Conservation (phyloP, 1,140 invertebrate species). For the Capitella teleta region DNA sequence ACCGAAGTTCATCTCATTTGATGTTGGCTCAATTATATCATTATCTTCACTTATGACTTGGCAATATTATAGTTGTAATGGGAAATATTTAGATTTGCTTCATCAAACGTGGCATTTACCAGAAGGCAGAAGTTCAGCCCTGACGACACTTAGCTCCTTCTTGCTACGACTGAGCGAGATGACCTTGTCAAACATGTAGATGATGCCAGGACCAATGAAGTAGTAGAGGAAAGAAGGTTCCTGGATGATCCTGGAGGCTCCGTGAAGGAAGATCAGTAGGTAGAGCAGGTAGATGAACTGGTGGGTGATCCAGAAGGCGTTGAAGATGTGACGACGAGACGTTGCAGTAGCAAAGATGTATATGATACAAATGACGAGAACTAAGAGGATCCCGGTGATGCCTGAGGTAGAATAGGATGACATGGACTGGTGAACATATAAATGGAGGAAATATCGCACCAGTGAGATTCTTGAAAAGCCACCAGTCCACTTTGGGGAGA, state of each 20-base stretch:
- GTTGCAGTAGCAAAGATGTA: slow-evolving; percentile 94
- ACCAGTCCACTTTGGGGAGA: slow-evolving; percentile 1
- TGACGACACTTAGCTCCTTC: slow-evolving; percentile 83
- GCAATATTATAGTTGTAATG: no score
- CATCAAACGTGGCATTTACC: no score
- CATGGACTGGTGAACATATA: not conserved
- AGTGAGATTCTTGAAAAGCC: not conserved
- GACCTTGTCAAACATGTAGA: slow-evolving; percentile 84
- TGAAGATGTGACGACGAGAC: slow-evolving; percentile 67
- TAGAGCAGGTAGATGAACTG: slow-evolving; percentile 85
- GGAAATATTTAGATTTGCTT: no score
- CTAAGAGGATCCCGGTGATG: slow-evolving; percentile 85
- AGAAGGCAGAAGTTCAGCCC: slow-evolving; percentile 89
- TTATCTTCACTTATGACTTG: no score
- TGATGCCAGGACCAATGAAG: slow-evolving; percentile 81
- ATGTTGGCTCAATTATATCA: no score
- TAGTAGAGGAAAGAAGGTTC: slow-evolving; percentile 84
- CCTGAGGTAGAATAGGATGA: slow-evolving; percentile 47
- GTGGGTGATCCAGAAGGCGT: slow-evolving; percentile 86
- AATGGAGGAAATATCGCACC: not conserved
- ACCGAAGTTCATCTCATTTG: no score
- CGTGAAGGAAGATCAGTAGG: slow-evolving; percentile 80
- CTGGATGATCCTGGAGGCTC: slow-evolving; percentile 54
- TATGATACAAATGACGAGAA: slow-evolving; percentile 87
- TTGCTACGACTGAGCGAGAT: slow-evolving; percentile 56